These are phyloP conservation scores for Taenaris catops DNA, from an alignment of 2,888 invertebrate genomes.

Conservation along the genomic window DNA sequence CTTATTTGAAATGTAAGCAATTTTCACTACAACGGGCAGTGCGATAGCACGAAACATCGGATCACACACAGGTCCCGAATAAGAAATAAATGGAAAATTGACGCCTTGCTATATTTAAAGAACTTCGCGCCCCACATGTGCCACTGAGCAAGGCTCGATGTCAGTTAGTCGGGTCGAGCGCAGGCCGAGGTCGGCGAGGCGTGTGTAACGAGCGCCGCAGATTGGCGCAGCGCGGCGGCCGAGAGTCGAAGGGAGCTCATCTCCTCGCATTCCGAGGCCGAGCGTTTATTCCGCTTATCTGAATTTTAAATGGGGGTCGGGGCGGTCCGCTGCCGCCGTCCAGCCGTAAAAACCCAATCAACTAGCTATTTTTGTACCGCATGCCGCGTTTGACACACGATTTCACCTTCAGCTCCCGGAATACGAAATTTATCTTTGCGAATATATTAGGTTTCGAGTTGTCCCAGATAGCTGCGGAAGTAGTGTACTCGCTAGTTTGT, in stretches of 20 bases:
- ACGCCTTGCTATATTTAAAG: too few relatives aligned
- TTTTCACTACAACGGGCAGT: background rate
- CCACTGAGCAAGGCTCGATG: background rate
- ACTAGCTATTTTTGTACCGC: conserved; percentile 51
- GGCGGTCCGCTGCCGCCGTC: conserved; percentile 40
- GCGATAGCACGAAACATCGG: background rate
- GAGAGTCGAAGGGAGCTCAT: conserved; percentile 1
- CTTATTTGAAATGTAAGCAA: background rate
- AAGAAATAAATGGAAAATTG: too few relatives aligned
- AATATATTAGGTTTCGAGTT: conserved; percentile 23
- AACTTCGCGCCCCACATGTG: conserved; percentile 4
- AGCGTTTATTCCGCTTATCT: conserved; percentile 71
- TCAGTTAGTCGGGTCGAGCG: background rate
- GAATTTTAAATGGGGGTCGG: conserved; percentile 61
- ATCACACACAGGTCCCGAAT: too few relatives aligned
- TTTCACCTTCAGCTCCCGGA: conserved; percentile 42
- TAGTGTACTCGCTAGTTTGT: too few relatives aligned
- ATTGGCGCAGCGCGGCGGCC: conserved; percentile 6
- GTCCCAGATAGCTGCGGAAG: too few relatives aligned
- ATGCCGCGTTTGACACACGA: conserved; percentile 56
- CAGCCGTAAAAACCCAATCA: conserved; percentile 68
- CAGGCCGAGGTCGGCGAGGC: background rate
- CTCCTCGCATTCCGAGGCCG: conserved; percentile 25
- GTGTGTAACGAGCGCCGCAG: conserved; percentile 1
- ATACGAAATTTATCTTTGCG: conserved; percentile 26